Evolutionary conservation across 2,888 invertebrate species (phyloP).

Genomic region (Limnephilus lunatus): DNA sequence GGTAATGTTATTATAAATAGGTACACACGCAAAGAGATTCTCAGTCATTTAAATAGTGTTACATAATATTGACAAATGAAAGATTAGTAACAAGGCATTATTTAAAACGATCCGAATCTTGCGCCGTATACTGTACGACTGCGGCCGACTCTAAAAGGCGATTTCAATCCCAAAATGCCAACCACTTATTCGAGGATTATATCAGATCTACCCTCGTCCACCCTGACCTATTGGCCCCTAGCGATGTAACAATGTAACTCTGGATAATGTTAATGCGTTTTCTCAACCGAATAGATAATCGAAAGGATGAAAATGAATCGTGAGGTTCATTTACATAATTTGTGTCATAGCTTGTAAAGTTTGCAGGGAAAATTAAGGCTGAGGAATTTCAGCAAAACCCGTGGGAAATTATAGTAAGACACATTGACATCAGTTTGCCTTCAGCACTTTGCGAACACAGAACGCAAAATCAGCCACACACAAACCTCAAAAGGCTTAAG

Average conservation of each 20-base stretch:
- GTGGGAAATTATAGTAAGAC: slow-evolving; percentile 36
- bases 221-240: neutral
- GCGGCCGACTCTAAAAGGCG: neutral
- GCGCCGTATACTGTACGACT: too few relatives aligned
- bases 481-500: slow-evolving; percentile 24
- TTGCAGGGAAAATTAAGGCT: slow-evolving; percentile 8
- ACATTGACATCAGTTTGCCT: slow-evolving; percentile 33
- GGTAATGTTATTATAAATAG: neutral
- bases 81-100: neutral
- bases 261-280: neutral
- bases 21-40: neutral
- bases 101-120: neutral
- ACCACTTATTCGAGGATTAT: neutral
- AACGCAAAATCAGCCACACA: slow-evolving; percentile 19
- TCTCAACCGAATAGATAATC: slow-evolving; percentile 7
- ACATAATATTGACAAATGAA: neutral
- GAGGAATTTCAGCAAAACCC: slow-evolving; percentile 26
- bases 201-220: neutral
- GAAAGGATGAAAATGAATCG: slow-evolving; percentile 35
- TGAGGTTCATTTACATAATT: slow-evolving; percentile 25
- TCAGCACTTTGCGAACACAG: slow-evolving; percentile 25
- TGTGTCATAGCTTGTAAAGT: slow-evolving; percentile 12
- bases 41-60: neutral
- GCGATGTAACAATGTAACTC: neutral
- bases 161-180: neutral